Base-by-base conservation (phyloP, 92 coral and sea anemone species). In the Virgularia gustaviana region DNA sequence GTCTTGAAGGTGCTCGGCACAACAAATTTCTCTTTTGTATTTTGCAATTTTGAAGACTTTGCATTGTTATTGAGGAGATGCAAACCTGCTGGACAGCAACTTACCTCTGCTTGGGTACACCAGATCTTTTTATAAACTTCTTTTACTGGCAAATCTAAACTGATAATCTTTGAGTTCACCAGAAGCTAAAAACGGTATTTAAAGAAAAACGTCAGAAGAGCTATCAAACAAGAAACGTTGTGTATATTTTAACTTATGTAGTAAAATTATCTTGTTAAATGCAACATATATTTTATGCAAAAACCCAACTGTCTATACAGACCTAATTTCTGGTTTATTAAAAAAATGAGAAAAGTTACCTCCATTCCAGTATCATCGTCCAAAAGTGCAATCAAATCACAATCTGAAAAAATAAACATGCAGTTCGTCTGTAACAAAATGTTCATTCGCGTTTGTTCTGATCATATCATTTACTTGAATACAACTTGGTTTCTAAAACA, bases 331-430 rank as follows among this genome's bases (percentile, higher is more conserved):
- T n/a, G n/a, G n/a, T n/a, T n/a, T n/a, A n/a, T n/a, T n/a, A n/a
- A n/a, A 52, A 12, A 28, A 52, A 52, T 19, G 5, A 52, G 30
- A 45, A 36, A 45, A 58, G 85, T 8, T 9, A 89, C 98, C 98
- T 92, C 98, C 98, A 92, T 92, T 45, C 98, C 98, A 54, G 96
- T 92, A 84, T 92, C 98, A 61, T 92, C 98, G 66, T 92, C 98
- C 10, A 92, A 88, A 20, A 92, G 76, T 2, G 98, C 98, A 56
- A 92, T 90, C 77, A 92, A 61, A 61, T 92, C 98, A 65, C 98
- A 92, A 71, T 92, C 98, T 90, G 33, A 9, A 76, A 64, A 76
- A 32, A 4, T 31, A 57, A 20, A 16, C 2, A 57, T 24, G 19
- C 1, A 57, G 16, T 25, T 7, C 9, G 19, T 25, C 10, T 57